Conservation (phyloP, 1,140 invertebrate species). For the Lineus longissimus region DNA sequence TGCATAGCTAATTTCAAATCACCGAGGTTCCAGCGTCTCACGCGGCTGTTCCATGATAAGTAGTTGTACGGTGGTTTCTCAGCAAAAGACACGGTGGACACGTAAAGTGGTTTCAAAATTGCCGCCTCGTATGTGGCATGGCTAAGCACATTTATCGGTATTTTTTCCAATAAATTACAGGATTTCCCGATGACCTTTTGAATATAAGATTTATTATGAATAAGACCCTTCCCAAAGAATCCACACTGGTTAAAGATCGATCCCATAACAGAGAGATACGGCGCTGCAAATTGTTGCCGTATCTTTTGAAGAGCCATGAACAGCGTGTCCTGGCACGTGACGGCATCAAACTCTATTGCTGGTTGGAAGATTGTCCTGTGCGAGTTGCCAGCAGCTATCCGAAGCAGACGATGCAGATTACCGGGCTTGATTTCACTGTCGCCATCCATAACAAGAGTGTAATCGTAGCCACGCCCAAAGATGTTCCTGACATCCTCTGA, state of each 20-base stretch:
- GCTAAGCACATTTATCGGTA: slow-evolving; percentile 47
- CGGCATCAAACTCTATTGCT: slow-evolving; percentile 36
- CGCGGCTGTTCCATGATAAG: slow-evolving; percentile 42
- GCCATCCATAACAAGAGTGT: slow-evolving; percentile 43
- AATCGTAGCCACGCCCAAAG: slow-evolving; percentile 35
- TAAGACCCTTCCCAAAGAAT: slow-evolving; percentile 43
- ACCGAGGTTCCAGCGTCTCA: slow-evolving; percentile 43
- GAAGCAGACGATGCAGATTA: slow-evolving; percentile 30
- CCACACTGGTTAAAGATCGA: slow-evolving; percentile 36
- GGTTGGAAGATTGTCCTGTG: slow-evolving; percentile 45
- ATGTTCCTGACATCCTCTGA: slow-evolving; percentile 40
- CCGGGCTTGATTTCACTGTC: slow-evolving; percentile 38
- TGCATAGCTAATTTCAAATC: slow-evolving; percentile 37
- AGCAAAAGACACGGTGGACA: slow-evolving; percentile 27
- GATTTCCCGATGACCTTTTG: slow-evolving; percentile 39
- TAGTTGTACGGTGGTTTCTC: slow-evolving; percentile 43
- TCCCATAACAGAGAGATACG: slow-evolving; percentile 42
- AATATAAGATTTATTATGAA: slow-evolving; percentile 42
- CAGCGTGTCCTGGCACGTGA: slow-evolving; percentile 31
- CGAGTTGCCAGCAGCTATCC: slow-evolving; percentile 42
- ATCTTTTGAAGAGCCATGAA: slow-evolving; percentile 44
- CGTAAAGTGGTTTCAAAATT: slow-evolving; percentile 36
- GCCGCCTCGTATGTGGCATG: slow-evolving; percentile 48
- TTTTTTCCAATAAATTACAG: slow-evolving; percentile 37
- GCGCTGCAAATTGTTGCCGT: slow-evolving; percentile 38